These are phyloP conservation scores for Nysson spinosus DNA, from an alignment of 2,888 invertebrate species.

Conservation along the genomic window DNA sequence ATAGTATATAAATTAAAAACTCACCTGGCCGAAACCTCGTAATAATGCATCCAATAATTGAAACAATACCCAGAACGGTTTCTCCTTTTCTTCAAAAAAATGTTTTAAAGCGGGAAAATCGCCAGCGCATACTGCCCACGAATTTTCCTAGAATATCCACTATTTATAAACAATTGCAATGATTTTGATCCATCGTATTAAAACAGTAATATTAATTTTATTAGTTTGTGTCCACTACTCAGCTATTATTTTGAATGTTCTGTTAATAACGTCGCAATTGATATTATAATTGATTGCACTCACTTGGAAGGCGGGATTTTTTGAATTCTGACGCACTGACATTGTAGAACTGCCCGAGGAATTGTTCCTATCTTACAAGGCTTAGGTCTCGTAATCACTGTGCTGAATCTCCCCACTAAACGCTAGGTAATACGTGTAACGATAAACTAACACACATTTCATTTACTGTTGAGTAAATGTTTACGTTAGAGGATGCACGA, in stretches of 20 bases:
- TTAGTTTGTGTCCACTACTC: no score
- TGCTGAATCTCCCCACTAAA: slow-evolving; percentile 21
- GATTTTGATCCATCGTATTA: not conserved
- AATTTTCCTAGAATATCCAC: slow-evolving; percentile 45
- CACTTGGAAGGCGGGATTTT: slow-evolving; percentile 12
- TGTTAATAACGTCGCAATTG: not conserved
- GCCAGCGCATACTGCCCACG: slow-evolving; percentile 68
- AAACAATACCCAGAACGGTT: slow-evolving; percentile 63
- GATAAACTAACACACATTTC: slow-evolving; percentile 7
- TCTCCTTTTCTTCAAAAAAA: slow-evolving; percentile 61
- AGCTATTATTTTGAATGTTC: no score
- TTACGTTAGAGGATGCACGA: no score
- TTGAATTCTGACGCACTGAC: slow-evolving; percentile 9
- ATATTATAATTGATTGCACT: slow-evolving; percentile 9
- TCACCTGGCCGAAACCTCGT: slow-evolving; percentile 74
- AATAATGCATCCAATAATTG: slow-evolving; percentile 72
- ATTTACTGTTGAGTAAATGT: not conserved
- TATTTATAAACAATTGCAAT: not conserved
- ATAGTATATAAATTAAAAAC: no score
- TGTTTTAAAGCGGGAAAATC: slow-evolving; percentile 67
- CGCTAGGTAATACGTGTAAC: not conserved
- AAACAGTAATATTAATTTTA: not conserved
- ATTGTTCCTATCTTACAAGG: slow-evolving; percentile 9
- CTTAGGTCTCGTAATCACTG: slow-evolving; percentile 18
- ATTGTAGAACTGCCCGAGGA: slow-evolving; percentile 14